phyloP scores from a whole-genome alignment of 2,888 invertebrate genomes.

The Notocelia uddmanniana region DNA sequence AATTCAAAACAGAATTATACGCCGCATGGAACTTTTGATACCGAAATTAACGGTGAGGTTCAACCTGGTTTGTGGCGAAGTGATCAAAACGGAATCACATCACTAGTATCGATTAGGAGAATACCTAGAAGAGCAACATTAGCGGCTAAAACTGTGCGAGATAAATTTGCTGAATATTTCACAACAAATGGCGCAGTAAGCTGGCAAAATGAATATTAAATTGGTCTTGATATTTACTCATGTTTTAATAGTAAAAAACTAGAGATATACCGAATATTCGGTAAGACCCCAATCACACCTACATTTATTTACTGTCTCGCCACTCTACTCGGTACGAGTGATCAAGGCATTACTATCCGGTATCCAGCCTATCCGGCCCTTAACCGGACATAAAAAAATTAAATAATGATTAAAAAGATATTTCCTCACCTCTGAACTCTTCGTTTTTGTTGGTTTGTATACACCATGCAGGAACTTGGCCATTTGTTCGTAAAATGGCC shows the following conservation, averaged over 20 bases:
- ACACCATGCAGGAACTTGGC: conserved; percentile 42
- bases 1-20: conserved; percentile 34
- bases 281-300: background rate
- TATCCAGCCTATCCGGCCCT: conserved; percentile 24
- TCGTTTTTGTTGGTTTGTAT: conserved; percentile 40
- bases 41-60: conserved; percentile 27
- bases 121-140: conserved; percentile 35
- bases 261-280: background rate
- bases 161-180: conserved; percentile 28
- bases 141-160: conserved; percentile 28
- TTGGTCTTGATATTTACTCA: conserved; percentile 9
- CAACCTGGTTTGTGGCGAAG: conserved; percentile 37
- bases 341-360: conserved; percentile 21
- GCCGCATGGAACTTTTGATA: conserved; percentile 26
- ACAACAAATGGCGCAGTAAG: conserved; percentile 34
- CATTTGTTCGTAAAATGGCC: conserved; percentile 43
- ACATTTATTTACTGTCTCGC: conserved; percentile 25
- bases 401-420: conserved; percentile 40
- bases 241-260: conserved; percentile 27
- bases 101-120: conserved; percentile 27
- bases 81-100: conserved; percentile 36
- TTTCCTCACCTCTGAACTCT: conserved; percentile 37
- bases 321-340: conserved; percentile 5
- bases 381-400: conserved; percentile 29
- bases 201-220: conserved; percentile 26